Evolutionary conservation across 2,888 invertebrate species (phyloP).

Genomic region (Junonia oenone): DNA sequence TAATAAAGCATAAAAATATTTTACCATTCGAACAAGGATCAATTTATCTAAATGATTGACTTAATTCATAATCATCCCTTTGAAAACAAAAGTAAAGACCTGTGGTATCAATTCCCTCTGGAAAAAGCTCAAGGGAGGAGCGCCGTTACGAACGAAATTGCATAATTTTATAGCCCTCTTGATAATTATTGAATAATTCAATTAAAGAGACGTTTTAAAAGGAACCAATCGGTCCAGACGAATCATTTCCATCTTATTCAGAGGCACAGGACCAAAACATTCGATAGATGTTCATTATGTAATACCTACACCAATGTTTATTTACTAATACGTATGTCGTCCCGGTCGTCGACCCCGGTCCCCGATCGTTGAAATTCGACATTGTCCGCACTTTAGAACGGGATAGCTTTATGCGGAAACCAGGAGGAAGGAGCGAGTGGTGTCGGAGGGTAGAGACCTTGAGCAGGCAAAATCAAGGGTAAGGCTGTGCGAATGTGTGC

Average conservation of each 20-base stretch:
- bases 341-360: slow-evolving; percentile 64
- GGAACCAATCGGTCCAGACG: slow-evolving; percentile 6
- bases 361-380: slow-evolving; percentile 69
- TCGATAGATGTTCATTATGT: slow-evolving; percentile 50
- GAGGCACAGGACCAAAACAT: slow-evolving; percentile 36
- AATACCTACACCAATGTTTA: slow-evolving; percentile 65
- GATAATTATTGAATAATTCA: background rate
- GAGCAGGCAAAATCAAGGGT: slow-evolving; percentile 80
- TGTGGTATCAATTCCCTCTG: background rate
- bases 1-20: too few relatives aligned
- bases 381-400: slow-evolving; percentile 58
- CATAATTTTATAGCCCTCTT: background rate
- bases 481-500: slow-evolving; percentile 60
- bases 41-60: background rate
- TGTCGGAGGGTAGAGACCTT: slow-evolving; percentile 75
- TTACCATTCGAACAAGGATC: too few relatives aligned
- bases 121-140: background rate
- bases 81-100: background rate
- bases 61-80: background rate
- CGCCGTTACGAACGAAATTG: background rate
- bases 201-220: background rate
- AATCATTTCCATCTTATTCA: slow-evolving; percentile 10
- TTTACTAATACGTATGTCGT: slow-evolving; percentile 73
- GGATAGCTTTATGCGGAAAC: slow-evolving; percentile 53
- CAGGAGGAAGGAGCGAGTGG: slow-evolving; percentile 51